A percentile compares a stretch with the other conserved stretches of the same genome.
Conservation (phyloP, 2,888 invertebrate genomes). For the Selenia dentaria region DNA sequence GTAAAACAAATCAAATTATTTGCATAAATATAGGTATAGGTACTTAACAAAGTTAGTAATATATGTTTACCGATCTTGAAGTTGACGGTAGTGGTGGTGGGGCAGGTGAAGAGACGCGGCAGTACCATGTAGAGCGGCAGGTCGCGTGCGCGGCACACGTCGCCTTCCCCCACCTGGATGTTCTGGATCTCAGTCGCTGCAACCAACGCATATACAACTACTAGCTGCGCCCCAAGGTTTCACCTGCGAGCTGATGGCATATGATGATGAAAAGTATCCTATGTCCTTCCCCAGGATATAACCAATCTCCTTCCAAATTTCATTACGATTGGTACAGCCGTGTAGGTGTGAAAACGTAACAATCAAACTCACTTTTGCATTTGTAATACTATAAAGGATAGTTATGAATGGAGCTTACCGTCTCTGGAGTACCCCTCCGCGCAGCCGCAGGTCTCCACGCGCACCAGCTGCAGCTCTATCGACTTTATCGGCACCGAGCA, state of each 20-base stretch:
- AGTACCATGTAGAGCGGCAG: conserved; percentile 98
- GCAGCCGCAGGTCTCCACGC: conserved; percentile 98
- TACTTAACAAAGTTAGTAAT: no score
- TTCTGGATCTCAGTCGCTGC: conserved; percentile 98
- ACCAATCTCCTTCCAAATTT: no score
- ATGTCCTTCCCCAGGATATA: no score
- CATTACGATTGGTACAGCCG: no score
- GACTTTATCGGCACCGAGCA: conserved; percentile 95
- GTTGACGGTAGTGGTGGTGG: conserved; percentile 94
- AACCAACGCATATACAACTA: conserved; percentile 1
- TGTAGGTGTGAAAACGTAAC: no score
- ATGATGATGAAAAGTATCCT: no score
- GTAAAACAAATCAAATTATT: no score
- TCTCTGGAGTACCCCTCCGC: conserved; percentile 96
- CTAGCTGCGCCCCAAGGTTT: no score
- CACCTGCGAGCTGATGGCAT: no score
- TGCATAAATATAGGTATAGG: no score
- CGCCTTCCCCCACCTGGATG: conserved; percentile 98
- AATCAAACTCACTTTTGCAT: no score
- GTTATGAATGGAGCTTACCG: conserved; percentile 80
- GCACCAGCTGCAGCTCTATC: conserved; percentile 96
- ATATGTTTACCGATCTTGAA: conserved; percentile 97
- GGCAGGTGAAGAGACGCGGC: conserved; percentile 97
- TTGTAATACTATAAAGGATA: no score
- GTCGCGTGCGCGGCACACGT: conserved; percentile 91